phyloP scores from a whole-genome alignment of 2,113 vertebrate genomes.

The Acinonyx jubatus region DNA sequence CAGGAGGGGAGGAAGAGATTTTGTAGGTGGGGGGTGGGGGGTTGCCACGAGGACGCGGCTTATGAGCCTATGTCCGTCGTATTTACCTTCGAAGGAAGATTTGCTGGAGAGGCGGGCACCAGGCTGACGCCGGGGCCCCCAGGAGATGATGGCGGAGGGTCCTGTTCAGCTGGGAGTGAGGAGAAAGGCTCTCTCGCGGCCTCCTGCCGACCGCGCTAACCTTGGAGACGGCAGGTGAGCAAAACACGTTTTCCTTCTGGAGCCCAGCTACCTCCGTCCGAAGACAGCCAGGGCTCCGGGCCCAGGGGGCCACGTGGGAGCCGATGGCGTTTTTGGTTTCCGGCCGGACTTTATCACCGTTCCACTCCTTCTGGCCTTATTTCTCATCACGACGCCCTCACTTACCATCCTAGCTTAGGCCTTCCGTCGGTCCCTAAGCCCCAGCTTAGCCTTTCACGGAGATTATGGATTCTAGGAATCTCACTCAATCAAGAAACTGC shows the following conservation, averaged over 20 bases:
- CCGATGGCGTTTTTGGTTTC: neutral
- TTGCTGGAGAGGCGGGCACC: neutral
- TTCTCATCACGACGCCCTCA: neutral
- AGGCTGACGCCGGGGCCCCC: fast-evolving
- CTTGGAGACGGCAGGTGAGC: neutral
- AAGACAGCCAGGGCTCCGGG: no score
- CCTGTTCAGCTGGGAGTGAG: neutral
- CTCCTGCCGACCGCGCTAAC: neutral
- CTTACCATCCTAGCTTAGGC: no score
- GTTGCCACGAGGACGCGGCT: neutral
- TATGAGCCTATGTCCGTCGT: neutral
- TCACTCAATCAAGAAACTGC: neutral
- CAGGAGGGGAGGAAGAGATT: neutral
- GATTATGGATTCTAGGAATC: neutral
- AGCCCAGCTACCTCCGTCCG: neutral
- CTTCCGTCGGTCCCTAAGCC: neutral
- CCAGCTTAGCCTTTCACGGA: neutral
- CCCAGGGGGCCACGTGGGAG: neutral
- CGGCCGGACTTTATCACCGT: neutral
- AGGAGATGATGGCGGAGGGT: neutral
- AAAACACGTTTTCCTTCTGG: neutral
- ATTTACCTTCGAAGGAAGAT: neutral
- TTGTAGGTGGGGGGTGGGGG: neutral
- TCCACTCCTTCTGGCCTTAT: neutral
- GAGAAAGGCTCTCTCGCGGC: neutral